Conservation (phyloP, 1,140 invertebrate genomes). For the Armadillidium nasatum region DNA sequence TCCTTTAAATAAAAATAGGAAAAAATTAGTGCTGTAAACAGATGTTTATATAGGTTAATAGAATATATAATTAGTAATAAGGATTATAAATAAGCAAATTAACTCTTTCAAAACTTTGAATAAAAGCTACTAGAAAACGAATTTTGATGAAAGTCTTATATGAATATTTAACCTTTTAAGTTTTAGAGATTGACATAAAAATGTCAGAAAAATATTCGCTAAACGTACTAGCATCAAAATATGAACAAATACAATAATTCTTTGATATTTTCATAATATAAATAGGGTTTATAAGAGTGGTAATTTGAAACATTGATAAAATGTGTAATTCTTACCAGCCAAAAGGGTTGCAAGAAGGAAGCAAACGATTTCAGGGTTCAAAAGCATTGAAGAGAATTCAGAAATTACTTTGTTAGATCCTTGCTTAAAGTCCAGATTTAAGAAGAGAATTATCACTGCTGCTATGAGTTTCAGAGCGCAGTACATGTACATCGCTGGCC, state of each 20-base stretch:
- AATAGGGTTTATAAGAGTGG: too few species aligned
- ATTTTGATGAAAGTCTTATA: too few species aligned
- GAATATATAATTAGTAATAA: not conserved
- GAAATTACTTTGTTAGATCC: slow-evolving; percentile 66
- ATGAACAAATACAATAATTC: too few species aligned
- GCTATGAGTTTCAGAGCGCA: slow-evolving; percentile 64
- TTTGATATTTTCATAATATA: too few species aligned
- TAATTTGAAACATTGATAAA: too few species aligned
- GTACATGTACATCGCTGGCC: slow-evolving; percentile 75
- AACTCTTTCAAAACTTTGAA: not conserved
- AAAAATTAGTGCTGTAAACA: too few species aligned
- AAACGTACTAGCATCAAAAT: too few species aligned
- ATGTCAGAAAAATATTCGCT: too few species aligned
- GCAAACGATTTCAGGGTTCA: slow-evolving; percentile 66
- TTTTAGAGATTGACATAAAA: too few species aligned
- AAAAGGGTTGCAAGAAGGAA: slow-evolving; percentile 58
- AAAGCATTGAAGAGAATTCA: slow-evolving; percentile 65
- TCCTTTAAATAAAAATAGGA: slow-evolving; percentile 49
- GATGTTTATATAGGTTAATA: not conserved
- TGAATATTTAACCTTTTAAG: too few species aligned
- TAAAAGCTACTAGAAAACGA: too few species aligned
- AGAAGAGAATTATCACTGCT: slow-evolving; percentile 63
- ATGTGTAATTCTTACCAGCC: slow-evolving; percentile 23
- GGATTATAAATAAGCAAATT: not conserved
- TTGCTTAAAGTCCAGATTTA: slow-evolving; percentile 71